Evolutionary conservation across 2,113 vertebrate species (phyloP).

Genomic region (Ictalurus furcatus): DNA sequence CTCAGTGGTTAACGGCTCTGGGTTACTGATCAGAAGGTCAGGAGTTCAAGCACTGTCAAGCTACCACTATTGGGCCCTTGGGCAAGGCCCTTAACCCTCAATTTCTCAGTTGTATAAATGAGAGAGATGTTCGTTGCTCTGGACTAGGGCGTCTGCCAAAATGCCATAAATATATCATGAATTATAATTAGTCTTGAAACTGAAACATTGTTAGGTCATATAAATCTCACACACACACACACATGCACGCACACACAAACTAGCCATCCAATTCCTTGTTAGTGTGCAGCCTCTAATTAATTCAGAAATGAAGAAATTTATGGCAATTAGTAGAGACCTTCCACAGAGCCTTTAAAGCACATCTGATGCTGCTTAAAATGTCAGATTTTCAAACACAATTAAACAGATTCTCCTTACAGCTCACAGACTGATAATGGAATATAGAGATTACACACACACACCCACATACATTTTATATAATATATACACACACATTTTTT

Average conservation of each 20-base stretch:
- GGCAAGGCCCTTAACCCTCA: too few relatives aligned
- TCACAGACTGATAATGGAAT: background rate
- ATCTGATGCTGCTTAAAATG: slow-evolving; percentile 56
- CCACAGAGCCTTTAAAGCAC: slow-evolving; percentile 42
- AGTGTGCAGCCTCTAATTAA: slow-evolving; percentile 22
- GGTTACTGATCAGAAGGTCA: too few relatives aligned
- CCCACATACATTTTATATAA: too few relatives aligned
- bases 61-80: too few relatives aligned
- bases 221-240: background rate
- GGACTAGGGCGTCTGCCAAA: too few relatives aligned
- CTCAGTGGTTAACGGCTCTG: too few relatives aligned
- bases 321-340: slow-evolving; percentile 60
- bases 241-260: background rate
- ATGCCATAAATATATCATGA: slow-evolving; percentile 12
- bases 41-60: too few relatives aligned
- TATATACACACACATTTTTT: too few relatives aligned
- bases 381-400: slow-evolving; percentile 44
- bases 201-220: slow-evolving; percentile 36
- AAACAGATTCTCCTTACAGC: slow-evolving; percentile 19
- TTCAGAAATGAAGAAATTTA: slow-evolving; percentile 51
- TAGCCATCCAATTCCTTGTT: background rate
- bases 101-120: too few relatives aligned
- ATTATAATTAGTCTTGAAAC: slow-evolving; percentile 51
- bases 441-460: too few relatives aligned
- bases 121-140: too few relatives aligned